Evolutionary conservation across 2,888 invertebrate genomes (phyloP).

Genomic region (Cyrtodaria siliqua): DNA sequence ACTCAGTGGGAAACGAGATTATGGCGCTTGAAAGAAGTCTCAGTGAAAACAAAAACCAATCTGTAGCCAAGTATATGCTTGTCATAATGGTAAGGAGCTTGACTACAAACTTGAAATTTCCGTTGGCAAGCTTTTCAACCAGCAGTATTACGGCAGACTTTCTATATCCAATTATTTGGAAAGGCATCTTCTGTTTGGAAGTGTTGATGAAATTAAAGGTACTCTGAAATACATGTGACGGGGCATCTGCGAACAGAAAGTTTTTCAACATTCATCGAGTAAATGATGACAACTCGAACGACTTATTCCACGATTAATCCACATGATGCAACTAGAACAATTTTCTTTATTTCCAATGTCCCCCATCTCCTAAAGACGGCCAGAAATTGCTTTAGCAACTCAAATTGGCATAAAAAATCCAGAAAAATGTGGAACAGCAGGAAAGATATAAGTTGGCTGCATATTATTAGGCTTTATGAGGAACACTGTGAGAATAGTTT

Average conservation of each 20-base stretch:
- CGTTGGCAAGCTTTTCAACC: slow-evolving; percentile 26
- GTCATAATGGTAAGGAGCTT: slow-evolving; percentile 57
- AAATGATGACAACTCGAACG: slow-evolving; percentile 12
- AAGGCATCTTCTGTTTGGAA: not conserved
- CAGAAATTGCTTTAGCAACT: slow-evolving; percentile 63
- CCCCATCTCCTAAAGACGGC: slow-evolving; percentile 61
- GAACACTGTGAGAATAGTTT: slow-evolving; percentile 32
- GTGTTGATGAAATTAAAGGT: slow-evolving; percentile 5
- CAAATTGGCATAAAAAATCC: slow-evolving; percentile 42
- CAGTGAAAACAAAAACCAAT: too few relatives aligned
- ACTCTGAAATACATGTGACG: slow-evolving; percentile 19
- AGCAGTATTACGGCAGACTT: slow-evolving; percentile 26
- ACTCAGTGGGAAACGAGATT: slow-evolving; percentile 46
- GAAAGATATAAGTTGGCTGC: slow-evolving; percentile 56
- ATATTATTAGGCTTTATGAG: slow-evolving; percentile 51
- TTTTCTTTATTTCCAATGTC: slow-evolving; percentile 53
- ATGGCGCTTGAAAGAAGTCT: slow-evolving; percentile 38
- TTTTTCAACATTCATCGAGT: slow-evolving; percentile 48
- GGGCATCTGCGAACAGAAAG: slow-evolving; percentile 51
- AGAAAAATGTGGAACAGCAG: slow-evolving; percentile 52
- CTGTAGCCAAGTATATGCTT: slow-evolving; percentile 53
- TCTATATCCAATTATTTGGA: slow-evolving; percentile 24
- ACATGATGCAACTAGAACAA: too few relatives aligned
- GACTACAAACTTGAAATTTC: slow-evolving; percentile 27
- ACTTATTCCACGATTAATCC: not conserved